Evolutionary conservation across 2,888 invertebrate species (phyloP), one percentile per base, ranked within the genome.

Genomic region (Microctonus hyperodae): DNA sequence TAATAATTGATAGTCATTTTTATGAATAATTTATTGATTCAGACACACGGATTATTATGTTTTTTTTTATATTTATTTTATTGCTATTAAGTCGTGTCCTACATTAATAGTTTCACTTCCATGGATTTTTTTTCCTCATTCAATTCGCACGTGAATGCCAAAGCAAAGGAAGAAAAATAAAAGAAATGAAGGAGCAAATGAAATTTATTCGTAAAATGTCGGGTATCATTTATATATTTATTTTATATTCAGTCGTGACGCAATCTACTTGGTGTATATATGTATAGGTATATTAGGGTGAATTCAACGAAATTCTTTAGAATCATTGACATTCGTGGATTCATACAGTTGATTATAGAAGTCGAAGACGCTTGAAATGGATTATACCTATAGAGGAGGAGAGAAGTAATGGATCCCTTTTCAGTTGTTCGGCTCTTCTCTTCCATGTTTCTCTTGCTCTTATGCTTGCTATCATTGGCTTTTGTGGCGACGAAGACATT

Each of bases 211-310:
- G 16, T 44, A n/a, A 23, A 58, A 40, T 37, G n/a, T n/a, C n/a
- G n/a, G n/a, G n/a, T n/a, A 22, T 40, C 40, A 23, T 10, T 13
- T 40, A 40, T 58, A 20, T 56, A 4, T 56, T 20, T 56, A 56
- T 35, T 16, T 33, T 33, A n/a, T n/a, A n/a, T n/a, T 55, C 25
- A 55, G 20, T n/a, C n/a, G 37, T n/a, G n/a, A n/a, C 22, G 31
- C 48, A 50, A 61, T 61, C 50, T 48, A 48, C 85, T 86, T 86
- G 86, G 86, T 86, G 86, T 78, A 70, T 68, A 58, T 79, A 82
- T 81, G 85, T 23, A 23, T 13, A 55, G 50, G 7, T 28, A 5
- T 28, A 44, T 44, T 0, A 20, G 16, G 44, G 85, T 86, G 86
- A 86, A 85, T 85, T 53, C 62, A 23, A 11, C 85, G 68, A 68